Conservation (phyloP, 2,888 invertebrate genomes). For the Aporophyla lueneburgensis region DNA sequence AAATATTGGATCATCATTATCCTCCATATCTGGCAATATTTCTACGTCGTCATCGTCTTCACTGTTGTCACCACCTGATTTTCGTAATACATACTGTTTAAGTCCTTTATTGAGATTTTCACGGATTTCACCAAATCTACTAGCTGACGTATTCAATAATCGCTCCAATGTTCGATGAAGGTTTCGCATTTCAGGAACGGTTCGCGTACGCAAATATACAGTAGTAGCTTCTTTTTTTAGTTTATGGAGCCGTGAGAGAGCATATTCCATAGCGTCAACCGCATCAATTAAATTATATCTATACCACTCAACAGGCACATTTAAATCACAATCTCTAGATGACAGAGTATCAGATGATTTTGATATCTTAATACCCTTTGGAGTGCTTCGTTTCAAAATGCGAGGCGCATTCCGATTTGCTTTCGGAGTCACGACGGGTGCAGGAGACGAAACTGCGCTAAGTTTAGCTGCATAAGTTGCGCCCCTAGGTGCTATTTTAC, state of each 20-base stretch:
- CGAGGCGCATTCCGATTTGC: slow-evolving; percentile 44
- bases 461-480: slow-evolving; percentile 85
- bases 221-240: slow-evolving; percentile 88
- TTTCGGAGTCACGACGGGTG: slow-evolving; percentile 59
- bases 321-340: slow-evolving; percentile 78
- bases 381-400: slow-evolving; percentile 59
- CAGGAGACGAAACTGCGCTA: slow-evolving; percentile 74
- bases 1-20: slow-evolving; percentile 87
- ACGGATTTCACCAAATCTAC: slow-evolving; percentile 89
- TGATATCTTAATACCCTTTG: slow-evolving; percentile 35
- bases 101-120: slow-evolving; percentile 90
- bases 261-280: slow-evolving; percentile 90
- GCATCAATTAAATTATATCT: slow-evolving; percentile 91
- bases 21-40: slow-evolving; percentile 80
- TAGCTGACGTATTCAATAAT: slow-evolving; percentile 88
- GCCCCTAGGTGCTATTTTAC: slow-evolving; percentile 76
- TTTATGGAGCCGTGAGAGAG: slow-evolving; percentile 87
- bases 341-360: slow-evolving; percentile 58
- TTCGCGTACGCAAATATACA: slow-evolving; percentile 85
- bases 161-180: slow-evolving; percentile 90
- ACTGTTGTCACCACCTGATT: slow-evolving; percentile 67
- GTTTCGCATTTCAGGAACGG: slow-evolving; percentile 87
- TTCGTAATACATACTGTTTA: slow-evolving; percentile 86
- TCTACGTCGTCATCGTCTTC: slow-evolving; percentile 84
- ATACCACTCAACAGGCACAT: slow-evolving; percentile 90